A percentile compares a stretch with the other conserved stretches of the same genome.
phyloP scores from a whole-genome alignment of 2,113 vertebrate genomes.

The Sceloporus undulatus region DNA sequence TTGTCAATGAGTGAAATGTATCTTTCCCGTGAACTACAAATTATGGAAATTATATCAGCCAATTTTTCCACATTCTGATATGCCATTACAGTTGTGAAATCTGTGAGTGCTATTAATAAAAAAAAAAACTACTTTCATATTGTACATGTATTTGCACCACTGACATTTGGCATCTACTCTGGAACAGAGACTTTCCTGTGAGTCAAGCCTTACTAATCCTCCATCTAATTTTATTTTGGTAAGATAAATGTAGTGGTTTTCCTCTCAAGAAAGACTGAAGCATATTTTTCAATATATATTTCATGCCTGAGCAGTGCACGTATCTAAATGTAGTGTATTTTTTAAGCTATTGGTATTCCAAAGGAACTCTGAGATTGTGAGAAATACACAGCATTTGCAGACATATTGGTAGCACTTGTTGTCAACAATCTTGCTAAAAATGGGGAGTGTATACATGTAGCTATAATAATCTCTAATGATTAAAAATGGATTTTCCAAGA shows the following conservation, averaged over 20 bases:
- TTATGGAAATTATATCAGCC: slow-evolving; percentile 44
- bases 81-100: slow-evolving; percentile 29
- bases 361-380: background rate
- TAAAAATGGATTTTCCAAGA: background rate
- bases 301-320: background rate
- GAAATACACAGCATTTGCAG: background rate
- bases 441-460: background rate
- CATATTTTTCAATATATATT: background rate
- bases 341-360: background rate
- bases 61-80: slow-evolving; percentile 57
- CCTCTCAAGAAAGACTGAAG: background rate
- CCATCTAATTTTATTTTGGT: background rate
- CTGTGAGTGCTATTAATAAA: slow-evolving; percentile 22
- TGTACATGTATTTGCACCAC: slow-evolving; percentile 17
- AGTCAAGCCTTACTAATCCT: slow-evolving; percentile 17
- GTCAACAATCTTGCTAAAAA: background rate
- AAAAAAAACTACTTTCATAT: background rate
- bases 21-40: slow-evolving; percentile 47
- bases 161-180: background rate
- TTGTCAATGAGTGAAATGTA: slow-evolving; percentile 40
- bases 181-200: slow-evolving; percentile 26
- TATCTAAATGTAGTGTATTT: background rate
- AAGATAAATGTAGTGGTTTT: background rate
- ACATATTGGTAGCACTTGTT: background rate
- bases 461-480: background rate